Conservation (phyloP, 2,888 invertebrate genomes). For the Ametastegia equiseti region DNA sequence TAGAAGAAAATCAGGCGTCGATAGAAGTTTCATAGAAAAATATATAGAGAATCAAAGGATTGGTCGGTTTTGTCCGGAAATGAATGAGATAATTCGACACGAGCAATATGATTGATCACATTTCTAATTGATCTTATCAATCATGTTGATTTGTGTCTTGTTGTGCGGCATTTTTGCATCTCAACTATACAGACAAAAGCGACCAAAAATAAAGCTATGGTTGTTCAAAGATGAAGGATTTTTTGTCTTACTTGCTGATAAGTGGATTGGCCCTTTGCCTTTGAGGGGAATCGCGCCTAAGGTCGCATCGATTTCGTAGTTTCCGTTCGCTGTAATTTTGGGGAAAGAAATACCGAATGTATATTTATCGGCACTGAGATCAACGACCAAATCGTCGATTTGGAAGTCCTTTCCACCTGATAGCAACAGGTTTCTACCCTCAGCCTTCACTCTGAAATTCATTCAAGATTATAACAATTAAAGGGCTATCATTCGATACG, state of each 20-base stretch:
- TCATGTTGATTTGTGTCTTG: too few species aligned
- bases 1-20: too few species aligned
- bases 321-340: not conserved
- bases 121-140: too few species aligned
- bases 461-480: not conserved
- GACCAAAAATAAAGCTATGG: too few species aligned
- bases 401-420: not conserved
- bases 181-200: too few species aligned
- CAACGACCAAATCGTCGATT: slow-evolving; percentile 70
- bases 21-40: too few species aligned
- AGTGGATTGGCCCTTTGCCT: not conserved
- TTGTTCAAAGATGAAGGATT: too few species aligned
- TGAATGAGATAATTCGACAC: too few species aligned
- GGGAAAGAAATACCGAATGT: not conserved
- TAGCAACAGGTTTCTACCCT: not conserved
- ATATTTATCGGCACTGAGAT: slow-evolving; percentile 57
- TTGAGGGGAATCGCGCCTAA: not conserved
- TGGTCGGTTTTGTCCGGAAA: too few species aligned
- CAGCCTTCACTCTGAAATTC: slow-evolving; percentile 21
- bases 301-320: slow-evolving; percentile 6
- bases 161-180: too few species aligned
- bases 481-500: not conserved
- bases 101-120: too few species aligned
- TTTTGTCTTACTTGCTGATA: not conserved
- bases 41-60: too few species aligned